phyloP scores from a whole-genome alignment of 2,888 invertebrate species.

The Schizaphis graminum region DNA sequence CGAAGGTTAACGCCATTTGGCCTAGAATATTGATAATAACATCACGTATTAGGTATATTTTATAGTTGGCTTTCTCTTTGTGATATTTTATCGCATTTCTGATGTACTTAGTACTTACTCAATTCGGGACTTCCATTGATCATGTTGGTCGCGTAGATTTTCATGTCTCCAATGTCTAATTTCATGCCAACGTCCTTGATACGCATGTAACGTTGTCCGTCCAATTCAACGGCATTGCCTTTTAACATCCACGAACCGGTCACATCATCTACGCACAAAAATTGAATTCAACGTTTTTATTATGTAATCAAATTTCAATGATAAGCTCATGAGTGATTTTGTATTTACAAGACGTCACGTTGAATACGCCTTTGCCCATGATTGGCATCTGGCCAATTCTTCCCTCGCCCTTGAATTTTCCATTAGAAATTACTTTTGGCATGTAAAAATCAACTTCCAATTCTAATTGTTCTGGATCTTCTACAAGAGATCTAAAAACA shows the following conservation, averaged over 20 bases:
- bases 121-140: conserved; percentile 76
- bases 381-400: conserved; percentile 76
- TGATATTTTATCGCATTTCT: neutral
- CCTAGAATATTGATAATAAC: conserved; percentile 72
- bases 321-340: neutral
- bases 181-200: conserved; percentile 76
- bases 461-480: conserved; percentile 74
- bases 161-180: conserved; percentile 78
- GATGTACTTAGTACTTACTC: conserved; percentile 75
- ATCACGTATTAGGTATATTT: conserved; percentile 4
- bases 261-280: conserved; percentile 73
- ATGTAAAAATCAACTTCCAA: conserved; percentile 76
- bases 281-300: neutral
- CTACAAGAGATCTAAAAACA: conserved; percentile 71
- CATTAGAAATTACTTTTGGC: conserved; percentile 74
- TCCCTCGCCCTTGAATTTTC: conserved; percentile 77
- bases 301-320: neutral
- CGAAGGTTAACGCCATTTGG: conserved; percentile 73
- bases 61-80: neutral
- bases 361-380: conserved; percentile 76
- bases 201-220: conserved; percentile 74
- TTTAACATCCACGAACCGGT: conserved; percentile 75
- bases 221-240: conserved; percentile 75
- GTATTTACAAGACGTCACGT: conserved; percentile 65
- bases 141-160: conserved; percentile 75